Base-by-base conservation (phyloP, 2,888 invertebrate species). In the Drosophila parthenogenetica region DNA sequence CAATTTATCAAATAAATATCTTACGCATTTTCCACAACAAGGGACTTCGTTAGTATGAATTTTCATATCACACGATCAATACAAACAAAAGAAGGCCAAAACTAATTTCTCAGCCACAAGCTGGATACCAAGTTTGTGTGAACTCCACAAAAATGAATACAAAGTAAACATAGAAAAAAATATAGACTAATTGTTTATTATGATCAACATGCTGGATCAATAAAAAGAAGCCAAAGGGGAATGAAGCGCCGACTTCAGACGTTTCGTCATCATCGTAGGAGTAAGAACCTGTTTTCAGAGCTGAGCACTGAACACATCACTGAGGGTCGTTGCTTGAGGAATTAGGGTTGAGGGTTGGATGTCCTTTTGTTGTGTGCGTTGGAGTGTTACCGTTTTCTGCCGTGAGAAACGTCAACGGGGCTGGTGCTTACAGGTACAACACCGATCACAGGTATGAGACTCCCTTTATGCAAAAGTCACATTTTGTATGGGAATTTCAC, bases 341-440 rank as follows among this genome's bases (percentile, higher is more conserved):
- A 5, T 22, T 22, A 5, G 22, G 29, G 29, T 61, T 57, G 65
- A 63, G 85, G 81, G 65, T 84, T 89, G 84, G 81, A 81, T 87
- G 87, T 84, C 87, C 88, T 84, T 88, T 87, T 89, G 71, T 87
- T 89, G 71, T 81, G 89, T 87, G 89, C 85, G 87, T 89, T 85
- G 85, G 85, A 89, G 85, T 85, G 89, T 89, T 89, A 87, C 89
- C 87, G 79, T 81, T 86, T 35, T 13, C 69, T 77, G 70, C 55
- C 89, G 89, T 85, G 84, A 84, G 84, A 89, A 88, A 66, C 59
- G 69, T 48, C 62, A 51, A 65, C 63, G 43, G 50, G 40, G 53
- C 14, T 17, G 71, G 65, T 73, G 62, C 40, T 63, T 55, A 77
- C 75, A 76, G 75, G 75, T 76, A 80, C 67, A 61, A 4, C 39